Conservation (phyloP, 2,888 invertebrate genomes). For the Nebria salina region DNA sequence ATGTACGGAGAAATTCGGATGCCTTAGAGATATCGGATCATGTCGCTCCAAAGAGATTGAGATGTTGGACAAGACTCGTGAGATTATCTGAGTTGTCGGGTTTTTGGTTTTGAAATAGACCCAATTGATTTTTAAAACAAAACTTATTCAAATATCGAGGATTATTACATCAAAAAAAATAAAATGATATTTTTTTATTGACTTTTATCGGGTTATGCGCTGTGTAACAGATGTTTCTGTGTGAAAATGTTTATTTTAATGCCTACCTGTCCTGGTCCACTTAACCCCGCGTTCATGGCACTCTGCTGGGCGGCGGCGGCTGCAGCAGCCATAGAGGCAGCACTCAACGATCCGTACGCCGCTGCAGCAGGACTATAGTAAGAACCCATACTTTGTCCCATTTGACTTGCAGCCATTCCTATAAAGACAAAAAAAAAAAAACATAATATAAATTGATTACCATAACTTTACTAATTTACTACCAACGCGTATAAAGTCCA, state of each 20-base stretch:
- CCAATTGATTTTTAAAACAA: background rate
- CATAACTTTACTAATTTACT: background rate
- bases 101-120: slow-evolving; percentile 24
- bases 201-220: no score
- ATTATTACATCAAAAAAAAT: background rate
- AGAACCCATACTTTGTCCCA: slow-evolving; percentile 76
- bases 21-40: background rate
- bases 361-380: slow-evolving; percentile 77
- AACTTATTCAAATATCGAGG: background rate
- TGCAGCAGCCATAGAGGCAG: slow-evolving; percentile 77
- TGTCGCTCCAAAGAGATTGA: slow-evolving; percentile 5
- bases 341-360: slow-evolving; percentile 77
- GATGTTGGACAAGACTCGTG: background rate
- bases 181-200: no score
- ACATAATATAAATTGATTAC: background rate
- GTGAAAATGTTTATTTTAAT: background rate
- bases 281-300: slow-evolving; percentile 75
- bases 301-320: slow-evolving; percentile 78
- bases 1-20: background rate
- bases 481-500: background rate
- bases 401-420: slow-evolving; percentile 76
- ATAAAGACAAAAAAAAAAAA: slow-evolving; percentile 52
- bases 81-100: background rate
- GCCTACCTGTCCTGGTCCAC: slow-evolving; percentile 74
- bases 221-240: no score